Evolutionary conservation across 53 echinoderm and acorn worm genomes (phyloP).

Genomic region (Crossaster papposus): DNA sequence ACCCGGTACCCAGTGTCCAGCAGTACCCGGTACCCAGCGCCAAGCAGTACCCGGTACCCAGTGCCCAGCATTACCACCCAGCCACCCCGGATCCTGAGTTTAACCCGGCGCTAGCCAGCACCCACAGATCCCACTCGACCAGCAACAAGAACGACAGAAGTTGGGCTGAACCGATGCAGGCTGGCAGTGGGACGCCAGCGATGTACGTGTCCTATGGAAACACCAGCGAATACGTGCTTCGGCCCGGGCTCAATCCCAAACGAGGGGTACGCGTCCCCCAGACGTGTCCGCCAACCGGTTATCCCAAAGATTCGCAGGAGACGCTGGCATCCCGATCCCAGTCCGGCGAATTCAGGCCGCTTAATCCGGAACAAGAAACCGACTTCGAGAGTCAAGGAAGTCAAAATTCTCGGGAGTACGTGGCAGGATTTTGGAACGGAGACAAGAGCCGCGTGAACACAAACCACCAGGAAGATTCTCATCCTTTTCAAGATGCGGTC

Average conservation of each 20-base stretch:
- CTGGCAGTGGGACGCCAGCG: background rate
- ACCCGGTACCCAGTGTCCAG: background rate
- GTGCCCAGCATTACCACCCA: background rate
- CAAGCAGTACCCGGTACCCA: background rate
- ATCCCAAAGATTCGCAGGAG: conserved; percentile 23
- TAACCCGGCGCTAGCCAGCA: conserved; percentile 51
- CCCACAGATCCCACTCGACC: conserved; percentile 10
- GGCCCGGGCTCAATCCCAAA: conserved; percentile 13
- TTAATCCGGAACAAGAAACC: conserved; percentile 34
- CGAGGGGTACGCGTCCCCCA: background rate
- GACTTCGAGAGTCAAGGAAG: conserved; percentile 28
- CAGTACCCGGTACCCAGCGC: background rate
- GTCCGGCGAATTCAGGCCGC: conserved; percentile 58
- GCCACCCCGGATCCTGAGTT: conserved; percentile 33
- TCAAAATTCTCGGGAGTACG: background rate
- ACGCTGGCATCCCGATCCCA: conserved; percentile 13
- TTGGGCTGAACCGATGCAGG: background rate
- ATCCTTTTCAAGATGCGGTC: background rate
- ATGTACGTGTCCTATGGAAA: conserved; percentile 31
- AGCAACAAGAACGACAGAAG: background rate
- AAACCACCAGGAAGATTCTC: background rate
- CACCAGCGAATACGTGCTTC: conserved; percentile 1
- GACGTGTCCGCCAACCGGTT: background rate
- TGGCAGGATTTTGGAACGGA: background rate
- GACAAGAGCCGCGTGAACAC: background rate